Evolutionary conservation across 1,140 invertebrate species (phyloP).

Genomic region (Maconellicoccus hirsutus): DNA sequence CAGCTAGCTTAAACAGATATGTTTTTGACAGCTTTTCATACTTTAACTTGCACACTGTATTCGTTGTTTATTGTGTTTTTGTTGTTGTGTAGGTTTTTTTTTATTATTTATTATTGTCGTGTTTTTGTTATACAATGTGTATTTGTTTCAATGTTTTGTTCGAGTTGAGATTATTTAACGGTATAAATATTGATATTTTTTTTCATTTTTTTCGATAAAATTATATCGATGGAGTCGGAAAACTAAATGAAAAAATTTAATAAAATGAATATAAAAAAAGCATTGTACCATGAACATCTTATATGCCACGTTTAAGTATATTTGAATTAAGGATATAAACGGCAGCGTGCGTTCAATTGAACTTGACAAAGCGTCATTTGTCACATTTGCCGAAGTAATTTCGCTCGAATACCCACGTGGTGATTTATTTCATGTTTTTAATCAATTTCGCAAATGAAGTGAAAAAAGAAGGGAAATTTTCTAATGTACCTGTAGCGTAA

Average conservation of each 20-base stretch:
- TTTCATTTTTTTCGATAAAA: no score
- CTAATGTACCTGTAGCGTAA: no score
- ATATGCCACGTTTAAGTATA: not conserved
- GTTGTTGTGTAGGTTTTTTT: not conserved
- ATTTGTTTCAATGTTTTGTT: not conserved
- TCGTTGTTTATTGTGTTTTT: slow-evolving; percentile 9
- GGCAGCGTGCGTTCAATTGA: slow-evolving; percentile 7
- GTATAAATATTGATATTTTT: no score
- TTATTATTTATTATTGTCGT: no score
- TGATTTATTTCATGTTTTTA: no score
- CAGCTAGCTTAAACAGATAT: not conserved
- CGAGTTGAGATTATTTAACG: no score
- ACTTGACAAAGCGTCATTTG: not conserved
- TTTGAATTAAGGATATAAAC: not conserved
- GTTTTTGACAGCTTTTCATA: slow-evolving; percentile 18
- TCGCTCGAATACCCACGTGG: no score
- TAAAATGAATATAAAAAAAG: not conserved
- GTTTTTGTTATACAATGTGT: not conserved
- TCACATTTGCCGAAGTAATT: no score
- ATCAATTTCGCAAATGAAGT: no score
- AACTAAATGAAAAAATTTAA: not conserved
- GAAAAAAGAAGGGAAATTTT: no score
- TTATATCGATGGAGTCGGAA: no score
- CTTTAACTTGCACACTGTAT: not conserved
- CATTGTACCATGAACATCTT: not conserved